phyloP scores from a whole-genome alignment of 2,888 invertebrate genomes.

The Ormyrus labotus region DNA sequence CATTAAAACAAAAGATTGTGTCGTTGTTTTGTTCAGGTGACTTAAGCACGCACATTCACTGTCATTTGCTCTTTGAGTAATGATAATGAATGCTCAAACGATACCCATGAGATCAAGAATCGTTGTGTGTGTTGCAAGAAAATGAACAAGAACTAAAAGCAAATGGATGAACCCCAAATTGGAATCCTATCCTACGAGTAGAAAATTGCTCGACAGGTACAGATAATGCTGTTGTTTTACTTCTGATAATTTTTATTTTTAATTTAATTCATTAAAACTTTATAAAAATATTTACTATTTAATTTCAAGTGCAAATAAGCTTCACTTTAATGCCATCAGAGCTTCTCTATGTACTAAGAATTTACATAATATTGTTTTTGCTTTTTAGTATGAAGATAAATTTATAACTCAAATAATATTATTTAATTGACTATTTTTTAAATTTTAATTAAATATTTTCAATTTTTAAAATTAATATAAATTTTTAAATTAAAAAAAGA shows the following conservation, averaged over 20 bases:
- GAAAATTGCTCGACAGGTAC: conserved; percentile 56
- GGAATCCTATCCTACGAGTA: conserved; percentile 75
- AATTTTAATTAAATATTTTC: conserved; percentile 8
- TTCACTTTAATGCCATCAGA: conserved; percentile 52
- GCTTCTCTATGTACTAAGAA: conserved; percentile 44
- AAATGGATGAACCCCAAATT: conserved; percentile 75
- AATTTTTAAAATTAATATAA: not conserved
- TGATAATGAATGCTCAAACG: conserved; percentile 75
- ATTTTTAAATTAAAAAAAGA: too few relatives aligned
- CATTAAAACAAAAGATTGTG: conserved; percentile 63
- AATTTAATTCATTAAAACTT: conserved; percentile 23
- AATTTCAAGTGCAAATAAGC: conserved; percentile 25
- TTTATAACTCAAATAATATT: conserved; percentile 32
- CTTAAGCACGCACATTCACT: conserved; percentile 71
- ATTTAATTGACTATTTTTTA: conserved; percentile 1
- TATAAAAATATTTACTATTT: conserved; percentile 18
- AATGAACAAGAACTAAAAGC: conserved; percentile 70
- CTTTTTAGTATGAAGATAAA: conserved; percentile 14
- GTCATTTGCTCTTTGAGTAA: conserved; percentile 65
- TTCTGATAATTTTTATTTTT: conserved; percentile 24
- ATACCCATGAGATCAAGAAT: conserved; percentile 76
- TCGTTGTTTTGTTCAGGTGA: conserved; percentile 76
- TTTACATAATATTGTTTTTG: conserved; percentile 21
- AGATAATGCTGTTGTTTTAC: conserved; percentile 50
- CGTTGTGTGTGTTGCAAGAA: conserved; percentile 75